Conservation (phyloP, 2,888 invertebrate species). For the Embidobia sp. region DNA sequence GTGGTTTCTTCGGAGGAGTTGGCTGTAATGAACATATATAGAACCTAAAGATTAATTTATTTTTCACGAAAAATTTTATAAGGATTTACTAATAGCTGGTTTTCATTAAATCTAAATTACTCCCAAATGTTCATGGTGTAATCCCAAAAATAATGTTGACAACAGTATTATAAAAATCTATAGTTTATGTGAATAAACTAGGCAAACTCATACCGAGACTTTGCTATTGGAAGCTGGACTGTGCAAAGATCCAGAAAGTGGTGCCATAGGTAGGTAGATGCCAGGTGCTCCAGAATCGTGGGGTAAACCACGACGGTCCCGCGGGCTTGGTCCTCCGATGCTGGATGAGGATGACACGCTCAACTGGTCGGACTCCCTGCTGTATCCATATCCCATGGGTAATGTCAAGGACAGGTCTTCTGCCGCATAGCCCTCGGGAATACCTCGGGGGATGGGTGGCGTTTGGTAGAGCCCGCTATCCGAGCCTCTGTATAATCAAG, state of each 20-base stretch:
- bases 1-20: constrained; percentile 94
- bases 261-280: constrained; percentile 85
- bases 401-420: constrained; percentile 83
- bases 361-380: constrained; percentile 84
- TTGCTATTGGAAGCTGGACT: constrained; percentile 85
- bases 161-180: too few relatives aligned
- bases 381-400: constrained; percentile 80
- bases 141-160: too few relatives aligned
- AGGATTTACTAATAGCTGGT: too few relatives aligned
- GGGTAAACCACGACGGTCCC: constrained; percentile 82
- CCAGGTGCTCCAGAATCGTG: constrained; percentile 80
- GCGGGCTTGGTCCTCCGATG: constrained; percentile 82
- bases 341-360: constrained; percentile 85
- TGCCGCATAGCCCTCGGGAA: constrained; percentile 84
- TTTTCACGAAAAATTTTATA: too few relatives aligned
- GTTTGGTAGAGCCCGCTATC: constrained; percentile 84
- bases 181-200: too few relatives aligned
- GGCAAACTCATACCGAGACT: constrained; percentile 85
- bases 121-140: too few relatives aligned
- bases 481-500: constrained; percentile 82
- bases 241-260: constrained; percentile 82
- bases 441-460: constrained; percentile 83
- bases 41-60: background rate
- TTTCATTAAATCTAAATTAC: too few relatives aligned
- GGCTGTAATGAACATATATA: constrained; percentile 81